Evolutionary conservation across 2,113 vertebrate genomes (phyloP), one percentile per base, ranked within the genome.

Genomic region (Fulmarus glacialis): DNA sequence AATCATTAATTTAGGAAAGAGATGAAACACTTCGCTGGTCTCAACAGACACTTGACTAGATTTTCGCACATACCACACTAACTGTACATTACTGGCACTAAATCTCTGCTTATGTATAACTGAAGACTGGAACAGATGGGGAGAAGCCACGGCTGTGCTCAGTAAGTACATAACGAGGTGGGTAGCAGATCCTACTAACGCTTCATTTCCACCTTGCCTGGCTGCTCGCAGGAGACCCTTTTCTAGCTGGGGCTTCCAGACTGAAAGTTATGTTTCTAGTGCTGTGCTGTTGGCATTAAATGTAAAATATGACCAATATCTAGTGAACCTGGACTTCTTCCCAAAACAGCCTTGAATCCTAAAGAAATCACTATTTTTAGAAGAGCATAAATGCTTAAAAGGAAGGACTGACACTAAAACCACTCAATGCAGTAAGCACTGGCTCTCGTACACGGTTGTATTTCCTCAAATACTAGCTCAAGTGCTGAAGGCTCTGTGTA

Each of bases 181-280:
- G 22, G 19, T 1, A 67, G 24, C 1, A 2, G 60, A 34, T 19
- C 45, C 32, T 30, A 23, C 0, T 0, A 27, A n/a, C 6, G 15
- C 21, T 45, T 48, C 15, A 21, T 36, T 79, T 45, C 27, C 22
- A 85, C 45, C n/a, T 30, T 40, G 8, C 17, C 48, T 36, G 47
- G 38, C 10, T 40, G 12, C 36, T 68, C 5, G 0, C 4, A 22
- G 71, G 29, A 80, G 30, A 34, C 3, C 18, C 34, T 73, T 59
- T 82, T 27, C 64, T 15, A 13, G 2, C 23, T 12, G 17, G 20
- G 59, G 18, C 20, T 87, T 52, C 70, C 47, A 67, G 23, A 27
- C 24, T 24, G 8, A 6, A 48, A 63, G 21, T 30, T 21, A 6
- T 0, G 0, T 43, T 68, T 68, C 55, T 43, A 74, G 32, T 13